Evolutionary conservation across 2,888 invertebrate genomes (phyloP).

Genomic region (Ichneumoninae sp.): DNA sequence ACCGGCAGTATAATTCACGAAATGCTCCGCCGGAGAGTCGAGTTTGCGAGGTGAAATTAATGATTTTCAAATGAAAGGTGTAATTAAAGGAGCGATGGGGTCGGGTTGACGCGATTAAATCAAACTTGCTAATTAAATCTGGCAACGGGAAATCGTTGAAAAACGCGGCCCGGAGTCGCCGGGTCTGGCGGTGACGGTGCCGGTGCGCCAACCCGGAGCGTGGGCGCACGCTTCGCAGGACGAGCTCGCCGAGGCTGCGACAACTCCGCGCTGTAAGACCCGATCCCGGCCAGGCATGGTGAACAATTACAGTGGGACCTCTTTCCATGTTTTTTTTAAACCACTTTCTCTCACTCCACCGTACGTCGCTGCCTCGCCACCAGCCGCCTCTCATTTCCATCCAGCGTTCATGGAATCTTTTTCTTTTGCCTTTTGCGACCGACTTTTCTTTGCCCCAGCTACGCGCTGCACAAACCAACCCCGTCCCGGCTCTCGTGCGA

Average conservation of each 20-base stretch:
- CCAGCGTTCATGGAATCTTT: constrained; percentile 53
- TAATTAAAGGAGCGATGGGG: constrained; percentile 69
- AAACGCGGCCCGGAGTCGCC: constrained; percentile 39
- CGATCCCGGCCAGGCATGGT: constrained; percentile 37
- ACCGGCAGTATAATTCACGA: background rate
- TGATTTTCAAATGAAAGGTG: constrained; percentile 70
- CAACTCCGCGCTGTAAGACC: constrained; percentile 36
- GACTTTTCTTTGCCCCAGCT: constrained; percentile 58
- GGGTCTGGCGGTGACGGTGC: constrained; percentile 17
- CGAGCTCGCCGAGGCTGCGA: constrained; percentile 52
- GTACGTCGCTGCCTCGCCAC: background rate
- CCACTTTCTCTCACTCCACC: constrained; percentile 32
- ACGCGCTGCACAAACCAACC: constrained; percentile 32
- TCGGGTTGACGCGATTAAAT: constrained; percentile 73
- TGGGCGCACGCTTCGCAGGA: constrained; percentile 44
- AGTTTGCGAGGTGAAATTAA: constrained; percentile 64
- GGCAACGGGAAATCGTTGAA: constrained; percentile 74
- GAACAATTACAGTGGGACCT: constrained; percentile 56
- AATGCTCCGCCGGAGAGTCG: background rate
- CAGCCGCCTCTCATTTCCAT: constrained; percentile 24
- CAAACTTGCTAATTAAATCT: constrained; percentile 80
- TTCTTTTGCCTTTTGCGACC: constrained; percentile 45
- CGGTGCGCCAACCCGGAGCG: constrained; percentile 18
- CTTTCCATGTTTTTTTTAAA: constrained; percentile 35
- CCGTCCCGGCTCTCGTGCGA: constrained; percentile 28